These are phyloP conservation scores for Electrophaes corylata DNA, from an alignment of 2,888 invertebrate species.

Conservation along the genomic window DNA sequence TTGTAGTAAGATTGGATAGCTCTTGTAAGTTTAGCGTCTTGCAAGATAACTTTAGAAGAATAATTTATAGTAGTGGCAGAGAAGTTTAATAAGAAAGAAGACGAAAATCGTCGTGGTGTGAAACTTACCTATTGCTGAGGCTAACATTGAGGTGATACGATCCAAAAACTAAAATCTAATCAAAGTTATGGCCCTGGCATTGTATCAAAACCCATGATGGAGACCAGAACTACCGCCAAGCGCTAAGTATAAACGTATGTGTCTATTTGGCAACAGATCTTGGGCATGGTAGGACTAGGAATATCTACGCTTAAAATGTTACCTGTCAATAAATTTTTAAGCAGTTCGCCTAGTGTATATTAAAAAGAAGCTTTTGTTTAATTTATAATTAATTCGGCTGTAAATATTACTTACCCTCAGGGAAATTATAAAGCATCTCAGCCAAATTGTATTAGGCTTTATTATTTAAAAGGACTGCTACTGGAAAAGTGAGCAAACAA, in stretches of 20 bases:
- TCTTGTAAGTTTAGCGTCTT: constrained; percentile 10
- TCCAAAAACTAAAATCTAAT: constrained; percentile 24
- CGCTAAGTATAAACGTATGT: constrained; percentile 8
- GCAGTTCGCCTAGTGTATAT: too few relatives aligned
- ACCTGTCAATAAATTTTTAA: too few relatives aligned
- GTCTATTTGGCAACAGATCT: constrained; percentile 11
- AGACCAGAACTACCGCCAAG: constrained; percentile 24
- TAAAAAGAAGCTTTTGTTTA: constrained; percentile 3
- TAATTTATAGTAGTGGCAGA: background rate
- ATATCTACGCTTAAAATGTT: too few relatives aligned
- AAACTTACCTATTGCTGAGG: too few relatives aligned
- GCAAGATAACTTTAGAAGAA: background rate
- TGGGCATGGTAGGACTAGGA: too few relatives aligned
- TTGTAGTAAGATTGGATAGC: constrained; percentile 13
- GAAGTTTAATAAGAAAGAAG: background rate
- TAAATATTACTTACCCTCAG: constrained; percentile 22
- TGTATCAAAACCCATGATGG: constrained; percentile 27
- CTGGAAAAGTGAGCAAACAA: constrained; percentile 2
- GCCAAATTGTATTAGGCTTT: constrained; percentile 17
- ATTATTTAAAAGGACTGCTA: constrained; percentile 22
- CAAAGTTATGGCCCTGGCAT: constrained; percentile 25
- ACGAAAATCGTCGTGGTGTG: too few relatives aligned
- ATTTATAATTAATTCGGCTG: constrained; percentile 21
- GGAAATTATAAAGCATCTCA: constrained; percentile 26
- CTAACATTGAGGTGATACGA: background rate